Percentiles rank a stretch among this genome's conserved stretches.
phyloP scores from a whole-genome alignment of 2,888 invertebrate species.

The Ochropleura leucogaster region DNA sequence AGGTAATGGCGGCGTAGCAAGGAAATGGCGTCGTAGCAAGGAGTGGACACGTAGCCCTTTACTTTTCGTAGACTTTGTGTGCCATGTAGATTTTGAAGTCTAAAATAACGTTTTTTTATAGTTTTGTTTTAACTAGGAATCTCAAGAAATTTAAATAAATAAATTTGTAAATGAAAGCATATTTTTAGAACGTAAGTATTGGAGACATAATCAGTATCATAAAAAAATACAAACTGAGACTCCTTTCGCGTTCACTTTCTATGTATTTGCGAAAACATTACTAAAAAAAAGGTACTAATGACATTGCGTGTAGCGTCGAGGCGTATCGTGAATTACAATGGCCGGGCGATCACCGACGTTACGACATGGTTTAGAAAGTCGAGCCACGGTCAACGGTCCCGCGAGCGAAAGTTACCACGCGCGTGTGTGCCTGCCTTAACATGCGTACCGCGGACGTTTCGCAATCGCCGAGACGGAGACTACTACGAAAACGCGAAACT shows the following conservation, averaged over 20 bases:
- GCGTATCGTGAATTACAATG: slow-evolving; percentile 88
- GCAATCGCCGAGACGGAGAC: slow-evolving; percentile 66
- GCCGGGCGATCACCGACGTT: slow-evolving; percentile 85
- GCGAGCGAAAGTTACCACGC: slow-evolving; percentile 85
- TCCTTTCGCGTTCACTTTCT: slow-evolving; percentile 77
- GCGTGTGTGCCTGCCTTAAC: slow-evolving; percentile 78
- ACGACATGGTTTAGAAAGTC: slow-evolving; percentile 90
- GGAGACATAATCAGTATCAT: not conserved
- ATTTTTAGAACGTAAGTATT: not conserved
- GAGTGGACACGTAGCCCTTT: slow-evolving; percentile 31
- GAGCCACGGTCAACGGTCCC: slow-evolving; percentile 88
- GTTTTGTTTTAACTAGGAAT: not conserved
- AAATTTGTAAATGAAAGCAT: too few species aligned
- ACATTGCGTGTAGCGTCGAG: slow-evolving; percentile 85
- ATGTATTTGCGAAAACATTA: slow-evolving; percentile 82
- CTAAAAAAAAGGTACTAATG: slow-evolving; percentile 81
- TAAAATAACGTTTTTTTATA: not conserved
- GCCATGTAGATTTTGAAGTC: not conserved
- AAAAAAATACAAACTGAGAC: slow-evolving; percentile 11
- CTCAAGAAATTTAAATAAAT: not conserved
- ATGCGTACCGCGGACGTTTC: slow-evolving; percentile 77
- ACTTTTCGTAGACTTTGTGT: slow-evolving; percentile 29
- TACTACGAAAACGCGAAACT: slow-evolving; percentile 62
- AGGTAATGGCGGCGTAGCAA: slow-evolving; percentile 49
- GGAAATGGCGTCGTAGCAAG: slow-evolving; percentile 28